These are phyloP conservation scores for Apeira syringaria DNA, from an alignment of 2,888 invertebrate genomes.

Conservation along the genomic window DNA sequence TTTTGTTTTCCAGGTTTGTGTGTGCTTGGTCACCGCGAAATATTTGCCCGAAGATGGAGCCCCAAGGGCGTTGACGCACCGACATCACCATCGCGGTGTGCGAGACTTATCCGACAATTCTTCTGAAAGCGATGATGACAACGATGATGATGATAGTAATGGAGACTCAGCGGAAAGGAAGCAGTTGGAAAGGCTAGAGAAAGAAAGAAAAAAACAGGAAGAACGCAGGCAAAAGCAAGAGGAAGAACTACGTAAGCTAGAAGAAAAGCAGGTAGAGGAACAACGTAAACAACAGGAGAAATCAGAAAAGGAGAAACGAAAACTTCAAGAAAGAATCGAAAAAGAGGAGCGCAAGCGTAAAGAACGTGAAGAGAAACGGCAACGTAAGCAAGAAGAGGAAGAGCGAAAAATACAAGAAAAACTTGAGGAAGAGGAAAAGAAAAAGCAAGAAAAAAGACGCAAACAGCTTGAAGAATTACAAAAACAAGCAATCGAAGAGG, in stretches of 20 bases:
- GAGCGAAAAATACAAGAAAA: constrained; percentile 46
- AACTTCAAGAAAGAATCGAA: constrained; percentile 33
- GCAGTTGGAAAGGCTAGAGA: constrained; percentile 43
- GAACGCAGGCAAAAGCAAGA: constrained; percentile 34
- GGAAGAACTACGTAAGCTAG: constrained; percentile 39
- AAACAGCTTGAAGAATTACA: constrained; percentile 44
- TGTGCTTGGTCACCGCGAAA: constrained; percentile 69
- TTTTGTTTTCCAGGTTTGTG: constrained; percentile 58
- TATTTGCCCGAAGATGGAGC: constrained; percentile 64
- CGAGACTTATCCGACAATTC: constrained; percentile 52
- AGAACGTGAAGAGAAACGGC: constrained; percentile 43
- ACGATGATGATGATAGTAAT: constrained; percentile 39
- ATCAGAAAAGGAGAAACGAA: constrained; percentile 37
- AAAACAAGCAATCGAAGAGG: constrained; percentile 41
- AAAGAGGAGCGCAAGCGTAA: constrained; percentile 43
- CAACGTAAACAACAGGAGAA: constrained; percentile 41
- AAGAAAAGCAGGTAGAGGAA: constrained; percentile 36
- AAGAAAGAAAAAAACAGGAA: constrained; percentile 44
- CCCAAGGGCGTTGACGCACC: constrained; percentile 43
- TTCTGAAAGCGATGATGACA: constrained; percentile 39
- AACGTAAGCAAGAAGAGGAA: constrained; percentile 40
- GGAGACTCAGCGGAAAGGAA: constrained; percentile 44
- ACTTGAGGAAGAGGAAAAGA: constrained; percentile 46
- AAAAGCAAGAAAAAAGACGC: constrained; percentile 46
- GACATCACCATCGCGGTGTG: constrained; percentile 47